Evolutionary conservation across 2,888 invertebrate genomes (phyloP).

Genomic region (Cactoblastis cactorum): DNA sequence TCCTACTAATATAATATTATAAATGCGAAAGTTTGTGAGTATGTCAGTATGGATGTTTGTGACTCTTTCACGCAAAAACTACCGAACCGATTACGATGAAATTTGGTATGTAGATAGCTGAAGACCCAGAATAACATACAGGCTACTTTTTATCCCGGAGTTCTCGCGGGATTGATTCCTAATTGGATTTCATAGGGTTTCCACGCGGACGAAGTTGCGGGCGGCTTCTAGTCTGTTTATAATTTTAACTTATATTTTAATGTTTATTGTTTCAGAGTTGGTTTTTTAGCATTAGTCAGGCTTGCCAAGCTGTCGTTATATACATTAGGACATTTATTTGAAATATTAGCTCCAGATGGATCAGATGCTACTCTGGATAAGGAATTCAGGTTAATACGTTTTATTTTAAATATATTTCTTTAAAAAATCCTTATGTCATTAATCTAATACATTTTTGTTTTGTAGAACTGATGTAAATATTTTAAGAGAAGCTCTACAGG

Average conservation of each 20-base stretch:
- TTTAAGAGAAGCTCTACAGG: conserved; percentile 90
- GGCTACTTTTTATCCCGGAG: too few relatives aligned
- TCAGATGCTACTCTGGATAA: conserved; percentile 60
- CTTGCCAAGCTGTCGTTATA: conserved; percentile 93
- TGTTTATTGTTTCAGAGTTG: conserved; percentile 79
- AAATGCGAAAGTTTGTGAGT: too few relatives aligned
- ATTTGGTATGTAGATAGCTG: too few relatives aligned
- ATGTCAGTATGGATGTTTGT: too few relatives aligned
- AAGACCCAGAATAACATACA: too few relatives aligned
- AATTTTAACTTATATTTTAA: conserved; percentile 1
- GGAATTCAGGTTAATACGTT: conserved; percentile 55
- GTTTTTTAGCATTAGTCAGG: conserved; percentile 92
- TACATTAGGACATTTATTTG: conserved; percentile 90
- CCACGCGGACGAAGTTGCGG: too few relatives aligned
- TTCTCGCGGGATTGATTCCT: too few relatives aligned
- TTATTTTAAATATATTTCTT: not conserved
- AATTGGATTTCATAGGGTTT: too few relatives aligned
- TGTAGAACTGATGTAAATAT: conserved; percentile 77
- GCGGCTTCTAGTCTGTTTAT: too few relatives aligned
- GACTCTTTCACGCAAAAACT: too few relatives aligned
- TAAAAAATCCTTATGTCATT: not conserved
- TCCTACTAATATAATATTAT: too few relatives aligned
- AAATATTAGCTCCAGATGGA: conserved; percentile 77
- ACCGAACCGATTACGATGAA: too few relatives aligned
- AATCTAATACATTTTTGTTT: conserved; percentile 3